These are phyloP conservation scores for Cyphomyrus plagiostoma DNA, from an alignment of 2,113 vertebrate genomes.

Conservation along the genomic window DNA sequence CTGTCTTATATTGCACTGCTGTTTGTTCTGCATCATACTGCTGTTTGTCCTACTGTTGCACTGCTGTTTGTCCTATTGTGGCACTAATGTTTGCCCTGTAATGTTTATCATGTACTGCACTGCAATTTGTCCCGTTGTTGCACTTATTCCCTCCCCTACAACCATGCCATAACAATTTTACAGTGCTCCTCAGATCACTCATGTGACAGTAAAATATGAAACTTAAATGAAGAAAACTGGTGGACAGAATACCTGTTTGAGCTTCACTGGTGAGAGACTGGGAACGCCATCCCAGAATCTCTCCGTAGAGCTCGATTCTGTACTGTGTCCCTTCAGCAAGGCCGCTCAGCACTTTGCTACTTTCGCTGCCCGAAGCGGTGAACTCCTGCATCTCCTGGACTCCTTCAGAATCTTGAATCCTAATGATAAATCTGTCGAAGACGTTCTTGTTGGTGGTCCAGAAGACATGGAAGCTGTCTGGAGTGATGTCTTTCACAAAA, in stretches of 20 bases:
- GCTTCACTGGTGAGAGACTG: conserved; percentile 72
- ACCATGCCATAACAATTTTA: neutral
- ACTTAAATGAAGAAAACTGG: neutral
- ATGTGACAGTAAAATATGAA: neutral
- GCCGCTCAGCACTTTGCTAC: conserved; percentile 73
- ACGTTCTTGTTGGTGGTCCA: conserved; percentile 82
- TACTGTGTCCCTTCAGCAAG: conserved; percentile 84
- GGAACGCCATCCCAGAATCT: conserved; percentile 74
- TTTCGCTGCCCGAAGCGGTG: conserved; percentile 62
- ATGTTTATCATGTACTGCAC: neutral
- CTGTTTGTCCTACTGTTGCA: neutral
- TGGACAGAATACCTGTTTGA: conserved; percentile 75
- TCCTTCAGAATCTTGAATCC: conserved; percentile 80
- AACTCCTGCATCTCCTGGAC: conserved; percentile 70
- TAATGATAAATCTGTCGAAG: conserved; percentile 89
- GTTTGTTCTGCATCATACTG: neutral
- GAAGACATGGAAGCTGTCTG: conserved; percentile 79
- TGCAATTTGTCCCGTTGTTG: neutral
- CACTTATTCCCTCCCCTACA: neutral
- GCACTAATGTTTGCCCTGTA: neutral
- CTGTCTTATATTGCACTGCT: neutral
- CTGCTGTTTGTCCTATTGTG: neutral
- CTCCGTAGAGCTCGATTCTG: conserved; percentile 83
- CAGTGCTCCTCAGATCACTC: neutral
- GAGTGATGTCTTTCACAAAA: conserved; percentile 77